phyloP scores from a whole-genome alignment of 2,113 vertebrate genomes.

The Xenopus tropicalis region UCB_Xtro_10.0 CM004447.2:87044501-87045000 shows the following conservation, averaged over 20 bases:
- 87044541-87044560: conserved; percentile 35
- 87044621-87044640: conserved; percentile 89
- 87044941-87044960: conserved; percentile 67
- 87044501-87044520: conserved; percentile 45
- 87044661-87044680: conserved; percentile 87
- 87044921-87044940: conserved; percentile 74
- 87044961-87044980: conserved; percentile 67
- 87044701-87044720: conserved; percentile 84
- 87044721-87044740: conserved; percentile 94
- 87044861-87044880: conserved; percentile 57
- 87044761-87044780: conserved; percentile 81
- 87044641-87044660: conserved; percentile 84
- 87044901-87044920: conserved; percentile 70
- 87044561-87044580: conserved; percentile 64
- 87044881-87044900: conserved; percentile 59
- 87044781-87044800: conserved; percentile 82
- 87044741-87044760: conserved; percentile 88
- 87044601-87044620: conserved; percentile 62
- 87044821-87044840: conserved; percentile 64
- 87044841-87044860: conserved; percentile 62
- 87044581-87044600: conserved; percentile 63
- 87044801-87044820: conserved; percentile 72
- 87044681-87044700: conserved; percentile 91
- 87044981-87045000: conserved; percentile 72
- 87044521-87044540: conserved; percentile 54